These are phyloP conservation scores for Catamblyrhynchus diadema DNA, from an alignment of 2,797 vertebrate genomes.

Conservation along the genomic window DNA sequence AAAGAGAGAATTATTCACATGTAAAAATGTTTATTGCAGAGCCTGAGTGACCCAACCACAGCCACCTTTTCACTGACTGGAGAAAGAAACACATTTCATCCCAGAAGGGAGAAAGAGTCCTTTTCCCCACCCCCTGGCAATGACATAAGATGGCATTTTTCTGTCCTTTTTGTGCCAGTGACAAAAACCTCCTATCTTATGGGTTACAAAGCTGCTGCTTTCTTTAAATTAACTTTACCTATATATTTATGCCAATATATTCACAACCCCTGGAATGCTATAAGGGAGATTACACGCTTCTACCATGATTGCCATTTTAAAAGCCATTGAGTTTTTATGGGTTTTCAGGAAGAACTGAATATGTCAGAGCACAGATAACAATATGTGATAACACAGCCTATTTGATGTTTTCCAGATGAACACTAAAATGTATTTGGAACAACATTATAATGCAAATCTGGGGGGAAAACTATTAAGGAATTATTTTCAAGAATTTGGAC, in stretches of 20 bases:
- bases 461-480: not conserved
- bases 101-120: not conserved
- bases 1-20: not conserved
- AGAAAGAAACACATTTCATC: not conserved
- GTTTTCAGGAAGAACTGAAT: not conserved
- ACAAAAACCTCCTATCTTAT: not conserved
- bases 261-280: not conserved
- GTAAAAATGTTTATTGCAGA: not conserved
- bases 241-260: conserved; percentile 10
- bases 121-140: not conserved
- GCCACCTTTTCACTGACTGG: fast-evolving
- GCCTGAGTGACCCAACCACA: not conserved
- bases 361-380: not conserved
- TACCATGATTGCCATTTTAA: not conserved
- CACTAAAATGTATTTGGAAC: not conserved
- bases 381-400: not conserved
- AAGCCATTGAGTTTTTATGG: not conserved
- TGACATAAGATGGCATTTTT: not conserved
- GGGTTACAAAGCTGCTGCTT: not conserved
- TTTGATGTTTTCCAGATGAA: not conserved
- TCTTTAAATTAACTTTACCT: conserved; percentile 32
- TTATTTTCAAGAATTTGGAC: not conserved
- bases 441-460: not conserved
- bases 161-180: not conserved
- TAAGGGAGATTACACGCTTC: not conserved